Percentiles rank a stretch among this genome's conserved stretches.
Evolutionary conservation across 2,888 invertebrate genomes (phyloP).

Genomic region (Aethes cnicana): DNA sequence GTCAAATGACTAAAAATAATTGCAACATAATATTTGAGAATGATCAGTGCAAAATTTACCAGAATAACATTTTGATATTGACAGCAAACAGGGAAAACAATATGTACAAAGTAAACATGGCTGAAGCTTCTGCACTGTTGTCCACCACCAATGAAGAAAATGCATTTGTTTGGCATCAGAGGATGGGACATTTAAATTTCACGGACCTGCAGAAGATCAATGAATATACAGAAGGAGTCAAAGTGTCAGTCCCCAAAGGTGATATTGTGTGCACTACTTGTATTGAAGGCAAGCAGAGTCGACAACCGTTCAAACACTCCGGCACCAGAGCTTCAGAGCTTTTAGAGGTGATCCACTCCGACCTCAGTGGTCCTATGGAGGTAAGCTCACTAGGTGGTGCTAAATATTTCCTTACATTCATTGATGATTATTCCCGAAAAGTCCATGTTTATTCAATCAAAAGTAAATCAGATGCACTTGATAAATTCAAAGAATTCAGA

Average conservation of each 20-base stretch:
- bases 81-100: not conserved
- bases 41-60: slow-evolving; percentile 1
- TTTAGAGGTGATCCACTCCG: not conserved
- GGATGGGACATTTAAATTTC: slow-evolving; percentile 1
- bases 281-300: not conserved
- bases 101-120: not conserved
- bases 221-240: not conserved
- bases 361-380: not conserved
- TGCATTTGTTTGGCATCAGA: not conserved
- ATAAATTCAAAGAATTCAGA: not conserved
- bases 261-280: not conserved
- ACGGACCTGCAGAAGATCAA: not conserved
- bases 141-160: too few relatives aligned
- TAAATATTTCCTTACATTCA: not conserved
- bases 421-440: not conserved
- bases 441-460: not conserved
- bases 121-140: not conserved
- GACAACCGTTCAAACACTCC: not conserved
- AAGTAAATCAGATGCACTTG: not conserved
- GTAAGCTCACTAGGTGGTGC: not conserved
- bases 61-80: not conserved
- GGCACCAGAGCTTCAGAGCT: not conserved
- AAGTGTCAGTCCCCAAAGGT: not conserved
- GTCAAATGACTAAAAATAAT: slow-evolving; percentile 23
- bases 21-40: slow-evolving; percentile 14